Evolutionary conservation across 2,797 vertebrate species (phyloP).

Genomic region (Pterois miles): DNA sequence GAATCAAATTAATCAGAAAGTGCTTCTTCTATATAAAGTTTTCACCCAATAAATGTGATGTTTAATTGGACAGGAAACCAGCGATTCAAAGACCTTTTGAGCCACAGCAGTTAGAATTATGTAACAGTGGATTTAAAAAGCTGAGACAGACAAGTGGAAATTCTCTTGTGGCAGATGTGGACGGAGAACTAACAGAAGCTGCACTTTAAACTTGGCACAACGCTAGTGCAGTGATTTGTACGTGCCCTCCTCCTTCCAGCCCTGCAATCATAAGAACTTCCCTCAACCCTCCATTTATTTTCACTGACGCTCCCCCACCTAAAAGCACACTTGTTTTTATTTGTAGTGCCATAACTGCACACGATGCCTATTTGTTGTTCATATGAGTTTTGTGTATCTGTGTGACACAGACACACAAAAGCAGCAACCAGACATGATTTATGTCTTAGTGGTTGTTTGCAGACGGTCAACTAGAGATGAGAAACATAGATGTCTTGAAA

Average conservation of each 20-base stretch:
- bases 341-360: conserved; percentile 5
- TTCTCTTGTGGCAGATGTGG: conserved; percentile 59
- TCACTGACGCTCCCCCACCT: neutral
- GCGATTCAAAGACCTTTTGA: conserved; percentile 35
- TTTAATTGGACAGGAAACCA: conserved; percentile 49
- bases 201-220: conserved; percentile 61
- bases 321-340: conserved; percentile 18
- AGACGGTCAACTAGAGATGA: conserved; percentile 40
- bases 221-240: conserved; percentile 16
- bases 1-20: conserved; percentile 23
- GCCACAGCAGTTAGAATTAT: conserved; percentile 44
- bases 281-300: conserved; percentile 12
- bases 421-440: conserved; percentile 20
- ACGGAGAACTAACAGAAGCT: conserved; percentile 58
- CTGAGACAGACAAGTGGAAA: conserved; percentile 65
- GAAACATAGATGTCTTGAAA: conserved; percentile 58
- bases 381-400: neutral
- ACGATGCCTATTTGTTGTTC: neutral
- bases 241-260: conserved; percentile 5
- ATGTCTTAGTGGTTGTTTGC: conserved; percentile 35
- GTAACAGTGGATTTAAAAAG: conserved; percentile 57
- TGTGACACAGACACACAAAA: conserved; percentile 9
- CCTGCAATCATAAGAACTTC: conserved; percentile 26
- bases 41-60: conserved; percentile 22
- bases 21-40: conserved; percentile 20